These are phyloP conservation scores for Zeus faber DNA, from an alignment of 2,113 vertebrate genomes.

Conservation along the genomic window DNA sequence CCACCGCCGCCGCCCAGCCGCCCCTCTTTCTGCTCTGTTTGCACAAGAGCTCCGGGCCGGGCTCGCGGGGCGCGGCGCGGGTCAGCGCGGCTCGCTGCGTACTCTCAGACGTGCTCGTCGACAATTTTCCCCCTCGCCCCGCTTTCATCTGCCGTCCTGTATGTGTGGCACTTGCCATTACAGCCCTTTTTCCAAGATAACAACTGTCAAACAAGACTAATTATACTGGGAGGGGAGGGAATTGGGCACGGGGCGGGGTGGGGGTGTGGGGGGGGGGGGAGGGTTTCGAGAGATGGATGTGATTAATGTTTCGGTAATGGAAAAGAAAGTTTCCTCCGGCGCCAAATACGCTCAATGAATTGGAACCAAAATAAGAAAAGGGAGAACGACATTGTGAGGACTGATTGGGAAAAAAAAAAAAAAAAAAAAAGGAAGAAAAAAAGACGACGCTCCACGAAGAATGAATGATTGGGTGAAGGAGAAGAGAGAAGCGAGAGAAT, in stretches of 20 bases:
- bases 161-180: constrained; percentile 50
- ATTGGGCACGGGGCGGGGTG: not conserved
- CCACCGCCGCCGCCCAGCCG: constrained; percentile 6
- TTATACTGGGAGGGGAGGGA: constrained; percentile 42
- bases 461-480: too few relatives aligned
- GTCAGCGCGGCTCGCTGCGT: constrained; percentile 28
- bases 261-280: constrained; percentile 6
- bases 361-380: constrained; percentile 47
- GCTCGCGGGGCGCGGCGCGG: constrained; percentile 31
- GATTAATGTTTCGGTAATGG: constrained; percentile 59
- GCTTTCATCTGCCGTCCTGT: constrained; percentile 37
- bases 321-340: constrained; percentile 39
- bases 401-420: too few relatives aligned
- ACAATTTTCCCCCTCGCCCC: constrained; percentile 37
- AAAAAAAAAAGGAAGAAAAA: too few relatives aligned
- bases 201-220: constrained; percentile 65
- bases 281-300: constrained; percentile 26
- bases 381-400: constrained; percentile 13
- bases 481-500: too few relatives aligned
- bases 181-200: constrained; percentile 69
- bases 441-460: too few relatives aligned
- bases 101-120: constrained; percentile 47
- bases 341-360: constrained; percentile 53
- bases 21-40: constrained; percentile 45
- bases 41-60: constrained; percentile 35